These are phyloP conservation scores for Trichopoda pennipes DNA, from an alignment of 2,888 invertebrate species.

Conservation along the genomic window DNA sequence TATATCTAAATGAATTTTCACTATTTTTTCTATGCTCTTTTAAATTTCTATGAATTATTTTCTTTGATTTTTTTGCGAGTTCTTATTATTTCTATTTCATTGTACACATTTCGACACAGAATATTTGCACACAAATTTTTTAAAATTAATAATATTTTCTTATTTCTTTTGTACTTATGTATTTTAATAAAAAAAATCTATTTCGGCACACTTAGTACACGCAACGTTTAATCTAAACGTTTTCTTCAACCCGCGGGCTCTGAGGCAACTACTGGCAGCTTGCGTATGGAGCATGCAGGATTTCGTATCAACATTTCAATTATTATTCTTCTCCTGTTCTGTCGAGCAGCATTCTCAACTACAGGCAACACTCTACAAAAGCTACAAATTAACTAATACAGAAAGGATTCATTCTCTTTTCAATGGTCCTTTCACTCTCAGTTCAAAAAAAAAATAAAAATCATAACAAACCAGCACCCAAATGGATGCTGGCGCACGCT, in stretches of 20 bases:
- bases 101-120: no score
- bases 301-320: constrained; percentile 64
- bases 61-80: no score
- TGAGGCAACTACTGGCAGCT: constrained; percentile 81
- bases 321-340: constrained; percentile 26
- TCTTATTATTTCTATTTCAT: no score
- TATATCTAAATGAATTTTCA: no score
- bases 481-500: constrained; percentile 57
- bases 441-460: background rate
- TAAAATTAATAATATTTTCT: constrained; percentile 25
- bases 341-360: constrained; percentile 66
- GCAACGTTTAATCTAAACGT: constrained; percentile 80
- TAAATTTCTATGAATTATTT: no score
- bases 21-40: no score
- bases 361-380: constrained; percentile 74
- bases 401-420: background rate
- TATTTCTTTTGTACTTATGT: constrained; percentile 45
- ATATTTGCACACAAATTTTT: constrained; percentile 5
- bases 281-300: constrained; percentile 71
- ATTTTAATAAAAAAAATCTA: constrained; percentile 61
- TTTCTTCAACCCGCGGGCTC: constrained; percentile 82
- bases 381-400: constrained; percentile 52
- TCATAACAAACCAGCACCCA: constrained; percentile 65
- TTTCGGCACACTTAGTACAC: constrained; percentile 72
- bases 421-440: no score